Evolutionary conservation across 2,888 invertebrate species (phyloP), one percentile per base, ranked within the genome.

Genomic region (Leptinotarsa rubiginosa): DNA sequence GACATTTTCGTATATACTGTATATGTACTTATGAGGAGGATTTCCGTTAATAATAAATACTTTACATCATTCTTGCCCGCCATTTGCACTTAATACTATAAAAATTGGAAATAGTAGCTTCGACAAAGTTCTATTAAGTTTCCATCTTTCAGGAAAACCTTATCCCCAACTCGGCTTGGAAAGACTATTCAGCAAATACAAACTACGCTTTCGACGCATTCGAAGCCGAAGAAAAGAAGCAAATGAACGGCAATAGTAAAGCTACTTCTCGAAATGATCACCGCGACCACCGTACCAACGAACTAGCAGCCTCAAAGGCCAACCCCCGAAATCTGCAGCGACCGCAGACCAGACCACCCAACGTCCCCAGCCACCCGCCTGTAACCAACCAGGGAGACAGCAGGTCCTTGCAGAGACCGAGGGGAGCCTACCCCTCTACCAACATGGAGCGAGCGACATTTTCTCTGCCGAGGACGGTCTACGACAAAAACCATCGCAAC

Each of bases 131-230:
- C 10, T 41, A 41, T 41, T 10, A 10, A 41, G 41, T 10, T 41
- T 41, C 41, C 56, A 22, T 4, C 13, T 77, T 84, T 74, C 90
- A 96, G 95, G 95, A 95, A 82, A 94, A 94, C 81, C 88, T 96
- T 66, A 94, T 96, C 81, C 93, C 94, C 25, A 94, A 92, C 86
- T 93, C 94, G 20, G 95, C 95, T 0, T 97, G 97, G 96, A 95
- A 95, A 86, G 96, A 96, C 85, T 96, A 96, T 86, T 92, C 94
- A 0, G 91, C 93, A 1, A 95, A 95, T 87, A 96, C 95, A 0
- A 97, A 96, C 88, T 96, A 96, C 88, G 96, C 95, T 0, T 97
- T 96, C 87, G 96, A 97, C 83, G 93, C 95, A 0, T 95, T 94
- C 86, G 96, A 95, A 83, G 93, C 94, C 74, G 95, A 95, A 82